These are phyloP conservation scores for Dicentrarchus labrax DNA, from an alignment of 2,113 vertebrate genomes.

Conservation along the genomic window DNA sequence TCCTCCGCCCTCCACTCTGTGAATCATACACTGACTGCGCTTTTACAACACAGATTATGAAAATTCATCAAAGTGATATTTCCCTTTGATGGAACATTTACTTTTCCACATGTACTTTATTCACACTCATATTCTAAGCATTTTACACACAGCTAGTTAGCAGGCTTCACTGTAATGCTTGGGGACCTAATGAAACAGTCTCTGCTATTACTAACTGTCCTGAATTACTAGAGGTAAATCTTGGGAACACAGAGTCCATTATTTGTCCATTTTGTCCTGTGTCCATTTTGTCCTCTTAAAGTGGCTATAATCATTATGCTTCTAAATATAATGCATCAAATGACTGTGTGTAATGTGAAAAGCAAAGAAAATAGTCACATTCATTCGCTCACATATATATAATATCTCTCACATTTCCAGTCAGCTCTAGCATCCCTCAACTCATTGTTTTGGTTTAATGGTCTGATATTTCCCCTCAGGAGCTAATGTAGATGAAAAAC, in stretches of 20 bases:
- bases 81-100: constrained; percentile 22
- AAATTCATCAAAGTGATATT: constrained; percentile 29
- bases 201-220: background rate
- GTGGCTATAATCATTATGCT: background rate
- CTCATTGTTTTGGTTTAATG: too few relatives aligned
- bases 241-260: too few relatives aligned
- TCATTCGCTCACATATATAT: too few relatives aligned
- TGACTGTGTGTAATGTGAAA: background rate
- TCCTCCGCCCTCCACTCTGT: background rate
- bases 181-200: constrained; percentile 29
- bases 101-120: constrained; percentile 8
- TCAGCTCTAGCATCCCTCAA: too few relatives aligned
- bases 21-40: constrained; percentile 38
- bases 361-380: background rate
- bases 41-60: constrained; percentile 15
- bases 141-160: background rate
- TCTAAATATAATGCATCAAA: too few relatives aligned
- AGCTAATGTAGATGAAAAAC: background rate
- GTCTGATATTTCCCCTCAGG: background rate
- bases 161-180: background rate
- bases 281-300: background rate
- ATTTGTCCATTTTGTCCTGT: too few relatives aligned
- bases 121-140: background rate
- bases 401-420: too few relatives aligned
- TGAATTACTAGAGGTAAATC: background rate